Conservation (phyloP, 2,113 vertebrate species). For the Cyanistes caeruleus region DNA sequence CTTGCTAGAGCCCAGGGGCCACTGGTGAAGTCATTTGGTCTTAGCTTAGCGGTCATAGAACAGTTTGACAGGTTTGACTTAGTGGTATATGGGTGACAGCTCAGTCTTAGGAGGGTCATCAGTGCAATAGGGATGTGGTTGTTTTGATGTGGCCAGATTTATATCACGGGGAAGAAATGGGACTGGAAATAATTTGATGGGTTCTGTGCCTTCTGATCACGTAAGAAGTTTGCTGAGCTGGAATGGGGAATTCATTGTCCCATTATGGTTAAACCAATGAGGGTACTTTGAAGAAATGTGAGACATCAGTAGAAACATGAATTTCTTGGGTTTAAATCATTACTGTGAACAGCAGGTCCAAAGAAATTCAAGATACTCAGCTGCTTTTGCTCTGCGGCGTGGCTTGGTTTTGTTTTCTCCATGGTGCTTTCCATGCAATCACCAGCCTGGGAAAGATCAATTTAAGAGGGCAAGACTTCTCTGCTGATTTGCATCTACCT, state of each 20-base stretch:
- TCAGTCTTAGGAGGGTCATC: background rate
- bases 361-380: background rate
- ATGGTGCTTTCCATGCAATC: rapidly evolving
- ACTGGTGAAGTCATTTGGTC: background rate
- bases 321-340: background rate
- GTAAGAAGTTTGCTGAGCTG: background rate
- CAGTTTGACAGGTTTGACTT: background rate
- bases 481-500: background rate
- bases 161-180: background rate
- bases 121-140: background rate
- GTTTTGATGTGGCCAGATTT: background rate
- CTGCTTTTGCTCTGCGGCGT: background rate
- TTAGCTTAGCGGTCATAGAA: background rate
- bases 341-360: background rate
- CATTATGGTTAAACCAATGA: background rate
- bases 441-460: rapidly evolving
- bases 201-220: background rate
- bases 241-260: background rate
- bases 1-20: background rate
- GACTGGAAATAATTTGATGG: background rate
- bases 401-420: background rate
- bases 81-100: rapidly evolving
- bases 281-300: background rate
- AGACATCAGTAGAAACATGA: rapidly evolving
- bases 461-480: background rate